These are phyloP conservation scores for Acrocera orbiculus DNA, from an alignment of 2,888 invertebrate genomes.

Conservation along the genomic window DNA sequence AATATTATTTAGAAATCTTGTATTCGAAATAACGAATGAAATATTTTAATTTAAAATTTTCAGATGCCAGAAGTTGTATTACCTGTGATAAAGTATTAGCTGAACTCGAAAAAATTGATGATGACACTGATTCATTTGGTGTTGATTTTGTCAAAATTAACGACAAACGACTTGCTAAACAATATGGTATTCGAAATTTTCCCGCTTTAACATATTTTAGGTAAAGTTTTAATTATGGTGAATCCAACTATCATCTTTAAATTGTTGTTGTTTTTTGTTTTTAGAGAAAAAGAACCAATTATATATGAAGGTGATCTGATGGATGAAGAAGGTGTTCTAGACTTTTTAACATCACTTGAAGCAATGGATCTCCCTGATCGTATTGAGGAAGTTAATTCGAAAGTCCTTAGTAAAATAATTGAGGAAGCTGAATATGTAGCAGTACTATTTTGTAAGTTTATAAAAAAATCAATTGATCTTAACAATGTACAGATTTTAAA, in stretches of 20 bases:
- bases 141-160: conserved; percentile 92
- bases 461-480: conserved; percentile 7
- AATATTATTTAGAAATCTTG: no score
- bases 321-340: conserved; percentile 85
- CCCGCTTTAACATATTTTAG: conserved; percentile 89
- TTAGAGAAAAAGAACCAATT: conserved; percentile 87
- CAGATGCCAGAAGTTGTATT: conserved; percentile 81
- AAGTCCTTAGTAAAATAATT: conserved; percentile 75
- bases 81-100: conserved; percentile 82
- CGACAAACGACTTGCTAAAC: conserved; percentile 89
- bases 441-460: conserved; percentile 81
- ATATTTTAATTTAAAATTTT: no score
- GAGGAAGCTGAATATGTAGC: conserved; percentile 85
- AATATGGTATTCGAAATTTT: conserved; percentile 89
- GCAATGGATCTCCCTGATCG: conserved; percentile 89
- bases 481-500: conserved; percentile 5
- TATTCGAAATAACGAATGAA: no score
- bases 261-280: background rate
- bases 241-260: background rate
- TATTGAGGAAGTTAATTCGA: conserved; percentile 88
- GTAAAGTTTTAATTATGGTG: conserved; percentile 15
- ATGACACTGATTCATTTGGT: conserved; percentile 86
- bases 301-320: conserved; percentile 92
- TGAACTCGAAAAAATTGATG: conserved; percentile 86
- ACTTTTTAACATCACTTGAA: conserved; percentile 84